Conservation (phyloP, 1,140 invertebrate species). For the Yoshiicerus persimilis region DNA sequence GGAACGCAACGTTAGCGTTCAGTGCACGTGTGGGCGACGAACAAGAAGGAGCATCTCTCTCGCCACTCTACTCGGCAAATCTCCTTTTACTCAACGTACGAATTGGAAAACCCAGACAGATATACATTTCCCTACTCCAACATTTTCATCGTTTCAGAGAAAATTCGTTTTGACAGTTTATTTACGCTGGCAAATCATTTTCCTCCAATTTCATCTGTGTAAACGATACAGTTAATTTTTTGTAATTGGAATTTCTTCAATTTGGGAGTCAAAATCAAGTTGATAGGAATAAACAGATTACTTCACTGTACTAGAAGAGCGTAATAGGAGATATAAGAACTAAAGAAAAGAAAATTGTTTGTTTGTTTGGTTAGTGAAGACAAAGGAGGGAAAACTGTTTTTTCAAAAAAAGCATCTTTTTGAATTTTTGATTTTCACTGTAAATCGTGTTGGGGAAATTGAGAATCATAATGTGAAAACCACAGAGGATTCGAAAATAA, state of each 20-base stretch:
- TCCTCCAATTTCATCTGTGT: neutral
- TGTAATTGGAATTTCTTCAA: too few relatives aligned
- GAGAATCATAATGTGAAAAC: neutral
- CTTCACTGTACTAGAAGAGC: too few relatives aligned
- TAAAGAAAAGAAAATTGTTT: too few relatives aligned
- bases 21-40: conserved; percentile 42
- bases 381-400: too few relatives aligned
- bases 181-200: neutral
- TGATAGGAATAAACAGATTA: too few relatives aligned
- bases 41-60: conserved; percentile 26
- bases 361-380: too few relatives aligned
- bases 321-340: too few relatives aligned
- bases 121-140: neutral
- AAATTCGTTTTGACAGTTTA: neutral
- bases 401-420: too few relatives aligned
- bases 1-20: neutral
- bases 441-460: neutral
- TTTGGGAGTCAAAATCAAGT: too few relatives aligned
- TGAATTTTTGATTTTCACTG: too few relatives aligned
- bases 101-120: neutral
- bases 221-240: neutral
- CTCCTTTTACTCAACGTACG: neutral
- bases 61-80: conserved; percentile 4
- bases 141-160: neutral
- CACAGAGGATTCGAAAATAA: too few relatives aligned